Percentiles rank a stretch among this genome's conserved stretches.
These are phyloP conservation scores for Drosophila santomea DNA, from an alignment of 1,140 invertebrate species.

Conservation along the genomic window DNA sequence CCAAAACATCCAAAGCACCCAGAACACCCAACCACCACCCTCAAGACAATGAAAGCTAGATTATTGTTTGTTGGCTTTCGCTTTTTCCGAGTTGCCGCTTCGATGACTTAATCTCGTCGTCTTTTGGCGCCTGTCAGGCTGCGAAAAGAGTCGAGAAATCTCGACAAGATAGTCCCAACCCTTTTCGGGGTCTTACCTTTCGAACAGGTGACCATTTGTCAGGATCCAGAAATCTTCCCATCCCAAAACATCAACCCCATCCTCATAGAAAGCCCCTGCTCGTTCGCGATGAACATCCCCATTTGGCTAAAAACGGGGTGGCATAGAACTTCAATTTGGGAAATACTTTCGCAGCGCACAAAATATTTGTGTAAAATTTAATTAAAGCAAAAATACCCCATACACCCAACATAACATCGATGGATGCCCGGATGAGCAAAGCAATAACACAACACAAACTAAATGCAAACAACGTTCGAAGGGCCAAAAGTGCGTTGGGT, in stretches of 20 bases:
- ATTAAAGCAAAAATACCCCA: slow-evolving; percentile 70
- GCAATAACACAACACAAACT: slow-evolving; percentile 35
- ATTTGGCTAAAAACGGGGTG: slow-evolving; percentile 12
- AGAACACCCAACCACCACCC: background rate
- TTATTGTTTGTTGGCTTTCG: slow-evolving; percentile 48
- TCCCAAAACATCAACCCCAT: background rate
- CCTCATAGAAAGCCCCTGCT: background rate
- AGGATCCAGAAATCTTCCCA: background rate
- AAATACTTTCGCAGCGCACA: slow-evolving; percentile 64
- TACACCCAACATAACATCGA: slow-evolving; percentile 60
- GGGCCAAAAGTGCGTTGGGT: background rate
- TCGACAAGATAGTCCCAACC: slow-evolving; percentile 47
- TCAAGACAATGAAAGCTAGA: slow-evolving; percentile 60
- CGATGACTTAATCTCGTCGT: slow-evolving; percentile 75
- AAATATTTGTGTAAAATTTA: slow-evolving; percentile 80
- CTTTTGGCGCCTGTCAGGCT: slow-evolving; percentile 71
- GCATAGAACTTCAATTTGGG: slow-evolving; percentile 57
- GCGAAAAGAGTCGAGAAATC: slow-evolving; percentile 51
- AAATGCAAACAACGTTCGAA: slow-evolving; percentile 36
- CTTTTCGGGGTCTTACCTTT: slow-evolving; percentile 54
- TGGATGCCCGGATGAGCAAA: slow-evolving; percentile 19
- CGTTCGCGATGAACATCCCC: slow-evolving; percentile 5
- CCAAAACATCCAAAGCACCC: background rate
- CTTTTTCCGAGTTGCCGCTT: slow-evolving; percentile 58
- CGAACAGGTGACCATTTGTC: slow-evolving; percentile 56